phyloP scores from a whole-genome alignment of 2,888 invertebrate species.

The Andrena haemorrhoa region DNA sequence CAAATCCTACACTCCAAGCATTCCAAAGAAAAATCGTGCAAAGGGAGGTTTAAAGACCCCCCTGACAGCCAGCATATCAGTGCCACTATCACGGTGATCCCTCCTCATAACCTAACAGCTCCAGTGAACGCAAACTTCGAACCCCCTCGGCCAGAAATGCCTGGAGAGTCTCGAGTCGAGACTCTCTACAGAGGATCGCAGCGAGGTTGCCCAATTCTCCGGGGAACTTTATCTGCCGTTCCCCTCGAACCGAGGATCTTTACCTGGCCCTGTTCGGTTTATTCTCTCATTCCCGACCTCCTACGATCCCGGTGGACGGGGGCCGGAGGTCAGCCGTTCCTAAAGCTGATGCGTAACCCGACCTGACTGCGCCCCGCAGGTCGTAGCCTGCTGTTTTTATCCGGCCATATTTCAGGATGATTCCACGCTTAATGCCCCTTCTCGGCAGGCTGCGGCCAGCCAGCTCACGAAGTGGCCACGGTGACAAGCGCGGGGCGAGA shows the following conservation, averaged over 20 bases:
- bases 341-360: conserved; percentile 82
- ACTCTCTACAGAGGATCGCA: neutral
- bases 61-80: too few species aligned
- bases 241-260: conserved; percentile 32
- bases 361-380: conserved; percentile 80
- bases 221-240: conserved; percentile 21
- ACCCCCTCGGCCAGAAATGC: neutral
- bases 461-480: conserved; percentile 66
- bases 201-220: conserved; percentile 15
- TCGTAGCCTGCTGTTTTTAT: conserved; percentile 84
- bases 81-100: neutral
- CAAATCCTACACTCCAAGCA: too few species aligned
- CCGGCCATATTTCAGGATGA: conserved; percentile 83
- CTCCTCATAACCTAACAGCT: neutral
- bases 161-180: too few species aligned
- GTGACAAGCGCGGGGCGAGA: conserved; percentile 76
- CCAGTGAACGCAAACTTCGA: neutral
- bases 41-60: too few species aligned
- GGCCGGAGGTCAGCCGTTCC: conserved; percentile 81
- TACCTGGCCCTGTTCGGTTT: conserved; percentile 19
- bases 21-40: too few species aligned
- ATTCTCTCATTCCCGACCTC: conserved; percentile 45
- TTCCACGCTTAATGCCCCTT: conserved; percentile 79
- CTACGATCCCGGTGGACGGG: conserved; percentile 54
- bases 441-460: conserved; percentile 53